These are phyloP conservation scores for Stomatorhinus walkeri DNA, from an alignment of 2,797 vertebrate genomes.

Conservation along the genomic window DNA sequence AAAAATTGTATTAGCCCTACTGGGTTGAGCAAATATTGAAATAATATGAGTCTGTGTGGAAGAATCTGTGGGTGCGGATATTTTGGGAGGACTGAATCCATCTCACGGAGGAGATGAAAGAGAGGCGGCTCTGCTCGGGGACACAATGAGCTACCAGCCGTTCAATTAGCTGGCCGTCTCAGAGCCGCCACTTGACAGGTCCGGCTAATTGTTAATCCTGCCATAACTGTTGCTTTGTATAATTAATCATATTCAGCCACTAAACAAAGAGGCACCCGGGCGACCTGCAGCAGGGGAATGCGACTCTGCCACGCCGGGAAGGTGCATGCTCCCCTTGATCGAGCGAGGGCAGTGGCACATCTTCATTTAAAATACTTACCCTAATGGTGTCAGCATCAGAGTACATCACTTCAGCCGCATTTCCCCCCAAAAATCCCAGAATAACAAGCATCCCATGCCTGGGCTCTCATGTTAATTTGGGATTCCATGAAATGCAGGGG, in stretches of 20 bases:
- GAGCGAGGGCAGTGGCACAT: constrained; percentile 52
- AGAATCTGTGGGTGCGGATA: constrained; percentile 55
- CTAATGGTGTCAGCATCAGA: constrained; percentile 48
- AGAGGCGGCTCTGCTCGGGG: constrained; percentile 54
- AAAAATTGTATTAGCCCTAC: constrained; percentile 59
- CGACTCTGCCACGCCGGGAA: constrained; percentile 45
- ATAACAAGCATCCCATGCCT: constrained; percentile 60
- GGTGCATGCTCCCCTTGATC: constrained; percentile 34
- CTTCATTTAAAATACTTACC: constrained; percentile 59
- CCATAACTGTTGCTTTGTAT: constrained; percentile 83
- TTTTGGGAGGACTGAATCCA: constrained; percentile 47
- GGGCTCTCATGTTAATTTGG: constrained; percentile 75
- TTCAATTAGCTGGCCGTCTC: constrained; percentile 92
- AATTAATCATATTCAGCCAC: constrained; percentile 84
- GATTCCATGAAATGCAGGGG: constrained; percentile 68
- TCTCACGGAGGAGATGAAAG: constrained; percentile 63
- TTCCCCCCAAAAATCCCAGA: constrained; percentile 38
- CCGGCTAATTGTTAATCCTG: constrained; percentile 89
- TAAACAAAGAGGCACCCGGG: constrained; percentile 73
- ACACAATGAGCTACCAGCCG: constrained; percentile 81
- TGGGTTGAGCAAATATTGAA: constrained; percentile 60
- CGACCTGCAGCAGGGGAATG: constrained; percentile 68
- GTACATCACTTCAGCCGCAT: constrained; percentile 52
- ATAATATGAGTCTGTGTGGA: constrained; percentile 63
- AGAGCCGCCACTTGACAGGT: constrained; percentile 84